Evolutionary conservation across 2,113 vertebrate species (phyloP), one percentile per base, ranked within the genome.

Genomic region (Girardinichthys multiradiatus): DNA sequence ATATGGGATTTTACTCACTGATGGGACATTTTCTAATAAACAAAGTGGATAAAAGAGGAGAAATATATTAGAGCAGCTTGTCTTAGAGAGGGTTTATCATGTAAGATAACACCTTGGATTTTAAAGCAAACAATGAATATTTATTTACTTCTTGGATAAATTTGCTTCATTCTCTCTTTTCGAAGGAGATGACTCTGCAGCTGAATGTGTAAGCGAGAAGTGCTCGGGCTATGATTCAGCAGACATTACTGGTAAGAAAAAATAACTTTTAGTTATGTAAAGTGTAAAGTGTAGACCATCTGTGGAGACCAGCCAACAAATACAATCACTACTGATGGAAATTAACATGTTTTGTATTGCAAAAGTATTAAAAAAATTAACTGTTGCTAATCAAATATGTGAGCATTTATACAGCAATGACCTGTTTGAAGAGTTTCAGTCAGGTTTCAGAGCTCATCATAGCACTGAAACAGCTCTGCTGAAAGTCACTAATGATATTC

Each of bases 61-160:
- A 70, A 71, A 42, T 64, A 90, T 83, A 77, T 64, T 79, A 5
- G 70, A 90, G 69, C 57, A 31, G 51, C 27, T 68, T n/a, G 11
- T 68, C 68, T 54, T 62, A 72, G 66, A 70, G 17, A 72, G 17
- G 74, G 63, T 72, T 24, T 64, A 8, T 79, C 74, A 30, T 72
- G 75, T 79, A 31, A 63, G 4, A 62, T 39, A 1, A n/a, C n/a
- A n/a, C n/a, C n/a, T n/a, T n/a, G n/a, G n/a, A 37, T 57, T 58
- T 29, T 39, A 15, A 19, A 65, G n/a, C 51, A 29, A 69, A n/a
- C 42, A 26, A 19, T 48, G 19, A 11, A 31, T 7, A 17, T 54
- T 24, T 12, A 31, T 63, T 21, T 24, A 42, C 13, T 26, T 21
- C 72, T 45, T 45, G n/a, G 17, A 1, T 77, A 57, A 77, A 28